Percentiles rank a stretch among this genome's conserved stretches.
These are phyloP conservation scores for Periplaneta americana DNA, from an alignment of 1,140 invertebrate species.

Conservation along the genomic window DNA sequence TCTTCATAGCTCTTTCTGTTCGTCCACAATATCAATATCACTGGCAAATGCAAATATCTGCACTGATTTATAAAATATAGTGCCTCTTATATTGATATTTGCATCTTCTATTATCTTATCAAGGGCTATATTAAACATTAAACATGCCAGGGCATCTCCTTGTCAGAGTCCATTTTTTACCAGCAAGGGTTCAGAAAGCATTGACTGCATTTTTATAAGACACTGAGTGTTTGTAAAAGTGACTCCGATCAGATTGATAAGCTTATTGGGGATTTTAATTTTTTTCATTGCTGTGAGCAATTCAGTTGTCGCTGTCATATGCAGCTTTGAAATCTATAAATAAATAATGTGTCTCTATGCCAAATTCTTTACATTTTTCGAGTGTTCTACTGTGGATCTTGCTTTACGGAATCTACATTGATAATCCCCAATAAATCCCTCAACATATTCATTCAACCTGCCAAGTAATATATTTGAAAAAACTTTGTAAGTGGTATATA, in stretches of 20 bases:
- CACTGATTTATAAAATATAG: background rate
- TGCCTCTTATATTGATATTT: background rate
- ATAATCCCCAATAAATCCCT: background rate
- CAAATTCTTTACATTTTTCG: background rate
- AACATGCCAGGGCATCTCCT: background rate
- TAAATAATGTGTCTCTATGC: background rate
- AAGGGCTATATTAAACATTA: background rate
- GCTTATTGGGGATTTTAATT: background rate
- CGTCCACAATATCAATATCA: background rate
- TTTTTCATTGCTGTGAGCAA: background rate
- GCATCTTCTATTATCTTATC: background rate
- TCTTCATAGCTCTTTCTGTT: background rate
- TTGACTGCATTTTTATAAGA: background rate
- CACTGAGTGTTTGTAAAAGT: background rate
- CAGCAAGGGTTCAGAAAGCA: background rate
- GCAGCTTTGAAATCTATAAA: too few species aligned
- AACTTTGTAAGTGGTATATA: background rate
- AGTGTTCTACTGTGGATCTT: background rate
- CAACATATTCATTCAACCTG: background rate
- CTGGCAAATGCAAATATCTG: background rate
- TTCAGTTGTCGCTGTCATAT: background rate
- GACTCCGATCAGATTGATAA: background rate
- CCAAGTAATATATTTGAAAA: background rate
- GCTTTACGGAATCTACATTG: background rate
- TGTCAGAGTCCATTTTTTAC: background rate